phyloP scores from a whole-genome alignment of 2,888 invertebrate genomes.

The Archaeoteleia sp. region DNA sequence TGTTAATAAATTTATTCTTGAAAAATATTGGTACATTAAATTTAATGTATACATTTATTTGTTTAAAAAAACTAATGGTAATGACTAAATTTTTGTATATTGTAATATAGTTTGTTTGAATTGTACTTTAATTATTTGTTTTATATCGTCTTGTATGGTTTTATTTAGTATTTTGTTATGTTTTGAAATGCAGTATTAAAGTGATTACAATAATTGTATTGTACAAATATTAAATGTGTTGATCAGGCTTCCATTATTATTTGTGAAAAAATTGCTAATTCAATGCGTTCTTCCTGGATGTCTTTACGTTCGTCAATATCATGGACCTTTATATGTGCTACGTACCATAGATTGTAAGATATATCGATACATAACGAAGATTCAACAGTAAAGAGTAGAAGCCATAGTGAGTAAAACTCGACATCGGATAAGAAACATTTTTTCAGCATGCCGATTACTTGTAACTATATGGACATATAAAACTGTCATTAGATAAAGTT shows the following conservation, averaged over 20 bases:
- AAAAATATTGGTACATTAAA: no score
- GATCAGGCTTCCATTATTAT: slow-evolving; percentile 5
- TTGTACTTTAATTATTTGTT: no score
- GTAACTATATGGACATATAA: slow-evolving; percentile 55
- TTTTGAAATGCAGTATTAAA: no score
- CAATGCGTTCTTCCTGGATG: slow-evolving; percentile 34
- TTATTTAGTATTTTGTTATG: no score
- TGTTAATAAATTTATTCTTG: no score
- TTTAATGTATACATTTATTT: no score
- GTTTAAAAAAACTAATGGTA: no score
- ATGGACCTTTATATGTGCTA: slow-evolving; percentile 52
- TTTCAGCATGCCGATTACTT: slow-evolving; percentile 56
- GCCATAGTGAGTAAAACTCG: slow-evolving; percentile 55
- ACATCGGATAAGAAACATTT: slow-evolving; percentile 52
- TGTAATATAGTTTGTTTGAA: no score
- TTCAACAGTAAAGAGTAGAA: slow-evolving; percentile 58
- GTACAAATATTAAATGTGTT: no score
- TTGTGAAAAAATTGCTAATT: slow-evolving; percentile 19
- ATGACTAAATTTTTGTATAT: no score
- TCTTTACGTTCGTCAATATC: slow-evolving; percentile 39
- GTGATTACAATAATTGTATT: no score
- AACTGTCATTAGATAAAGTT: slow-evolving; percentile 54
- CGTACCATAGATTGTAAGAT: slow-evolving; percentile 55
- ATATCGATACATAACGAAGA: slow-evolving; percentile 58
- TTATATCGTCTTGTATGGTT: no score